Percentiles rank a stretch among this genome's conserved stretches.
Evolutionary conservation across 2,888 invertebrate species (phyloP).

Genomic region (Tineola bisselliella): DNA sequence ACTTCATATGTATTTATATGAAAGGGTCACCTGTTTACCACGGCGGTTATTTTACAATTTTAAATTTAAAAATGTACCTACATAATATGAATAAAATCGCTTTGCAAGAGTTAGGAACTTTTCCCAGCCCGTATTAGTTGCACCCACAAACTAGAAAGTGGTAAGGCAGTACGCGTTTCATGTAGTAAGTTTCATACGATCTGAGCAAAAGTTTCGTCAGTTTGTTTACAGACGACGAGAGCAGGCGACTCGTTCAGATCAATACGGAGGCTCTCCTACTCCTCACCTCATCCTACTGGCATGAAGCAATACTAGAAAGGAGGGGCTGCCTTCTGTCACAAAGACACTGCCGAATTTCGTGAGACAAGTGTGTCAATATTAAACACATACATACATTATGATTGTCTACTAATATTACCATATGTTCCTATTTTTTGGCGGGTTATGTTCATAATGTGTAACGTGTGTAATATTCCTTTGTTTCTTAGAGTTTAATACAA

Average conservation of each 20-base stretch:
- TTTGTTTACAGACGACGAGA: constrained; percentile 26
- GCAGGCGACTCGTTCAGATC: constrained; percentile 40
- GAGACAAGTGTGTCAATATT: constrained; percentile 1
- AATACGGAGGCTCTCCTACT: constrained; percentile 40
- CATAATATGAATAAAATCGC: neutral
- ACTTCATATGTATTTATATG: no score
- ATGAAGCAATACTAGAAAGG: neutral
- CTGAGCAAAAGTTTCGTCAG: constrained; percentile 19
- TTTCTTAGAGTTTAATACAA: no score
- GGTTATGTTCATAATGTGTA: no score
- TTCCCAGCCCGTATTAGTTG: neutral
- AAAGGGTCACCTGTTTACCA: no score
- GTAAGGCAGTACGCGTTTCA: neutral
- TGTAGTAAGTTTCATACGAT: neutral
- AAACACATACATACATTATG: no score
- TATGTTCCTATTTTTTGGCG: neutral
- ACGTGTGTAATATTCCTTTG: no score
- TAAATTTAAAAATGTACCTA: no score
- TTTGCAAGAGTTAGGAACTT: neutral
- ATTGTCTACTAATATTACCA: neutral
- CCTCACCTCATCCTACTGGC: neutral
- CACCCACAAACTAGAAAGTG: neutral
- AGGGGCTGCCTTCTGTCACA: neutral
- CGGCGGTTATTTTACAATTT: no score
- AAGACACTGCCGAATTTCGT: neutral